phyloP scores from a whole-genome alignment of 1,140 invertebrate species.

The Idris sp. region DNA sequence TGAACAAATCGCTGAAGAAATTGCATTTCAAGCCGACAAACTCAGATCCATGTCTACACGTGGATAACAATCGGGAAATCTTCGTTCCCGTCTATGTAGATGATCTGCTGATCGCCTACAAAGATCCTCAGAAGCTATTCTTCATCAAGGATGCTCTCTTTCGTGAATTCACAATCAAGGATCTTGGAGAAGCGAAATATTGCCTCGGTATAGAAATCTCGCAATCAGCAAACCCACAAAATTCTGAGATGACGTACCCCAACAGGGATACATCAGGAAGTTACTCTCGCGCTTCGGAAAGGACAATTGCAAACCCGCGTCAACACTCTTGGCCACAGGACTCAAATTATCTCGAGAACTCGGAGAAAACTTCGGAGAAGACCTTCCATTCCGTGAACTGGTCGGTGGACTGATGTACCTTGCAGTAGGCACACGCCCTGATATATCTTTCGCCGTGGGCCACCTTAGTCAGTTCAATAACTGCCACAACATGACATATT shows the following conservation, averaged over 20 bases:
- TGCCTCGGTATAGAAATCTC: slow-evolving; percentile 26
- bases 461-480: slow-evolving; percentile 63
- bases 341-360: slow-evolving; percentile 23
- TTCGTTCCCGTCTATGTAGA: not conserved
- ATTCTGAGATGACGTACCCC: slow-evolving; percentile 18
- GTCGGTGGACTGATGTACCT: no score
- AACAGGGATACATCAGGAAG: slow-evolving; percentile 37
- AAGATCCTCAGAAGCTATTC: not conserved
- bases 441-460: slow-evolving; percentile 70
- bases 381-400: no score
- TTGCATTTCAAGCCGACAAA: not conserved
- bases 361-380: no score
- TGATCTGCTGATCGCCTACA: slow-evolving; percentile 1
- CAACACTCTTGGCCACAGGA: slow-evolving; percentile 57
- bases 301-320: slow-evolving; percentile 54
- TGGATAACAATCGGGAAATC: not conserved
- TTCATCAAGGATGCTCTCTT: not conserved
- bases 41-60: not conserved
- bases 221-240: slow-evolving; percentile 3
- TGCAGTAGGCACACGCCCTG: slow-evolving; percentile 57
- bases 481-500: slow-evolving; percentile 53
- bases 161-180: not conserved
- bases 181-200: not conserved
- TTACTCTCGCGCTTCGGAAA: slow-evolving; percentile 62
- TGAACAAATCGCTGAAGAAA: not conserved